Evolutionary conservation across 2,113 vertebrate species (phyloP).

Genomic region (Rhinolophus sinicus): DNA sequence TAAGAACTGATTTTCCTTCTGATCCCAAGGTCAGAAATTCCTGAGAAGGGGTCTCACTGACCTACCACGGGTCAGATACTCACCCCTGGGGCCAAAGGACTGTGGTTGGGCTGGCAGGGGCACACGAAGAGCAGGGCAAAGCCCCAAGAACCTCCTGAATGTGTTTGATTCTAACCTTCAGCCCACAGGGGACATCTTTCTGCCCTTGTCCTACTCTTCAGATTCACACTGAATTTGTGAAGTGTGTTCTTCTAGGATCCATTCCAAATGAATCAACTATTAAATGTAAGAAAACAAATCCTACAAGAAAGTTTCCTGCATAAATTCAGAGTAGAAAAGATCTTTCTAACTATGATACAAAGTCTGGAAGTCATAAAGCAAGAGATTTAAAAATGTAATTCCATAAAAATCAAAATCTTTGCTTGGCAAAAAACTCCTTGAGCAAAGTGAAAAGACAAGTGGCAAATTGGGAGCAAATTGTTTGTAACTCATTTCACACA

Average conservation of each 20-base stretch:
- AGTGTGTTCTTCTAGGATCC: neutral
- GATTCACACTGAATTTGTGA: neutral
- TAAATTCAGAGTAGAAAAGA: conserved; percentile 4
- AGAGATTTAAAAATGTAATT: conserved; percentile 10
- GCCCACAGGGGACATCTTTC: neutral
- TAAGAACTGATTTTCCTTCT: neutral
- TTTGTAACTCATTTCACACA: conserved; percentile 19
- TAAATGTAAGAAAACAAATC: neutral
- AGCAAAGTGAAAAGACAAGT: conserved; percentile 46
- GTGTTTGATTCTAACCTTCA: neutral
- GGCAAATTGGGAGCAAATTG: neutral
- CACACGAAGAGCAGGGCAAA: neutral
- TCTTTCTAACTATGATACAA: conserved; percentile 19
- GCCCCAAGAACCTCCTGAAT: neutral
- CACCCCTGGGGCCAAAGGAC: neutral
- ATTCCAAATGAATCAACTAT: conserved; percentile 14
- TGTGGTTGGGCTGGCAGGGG: neutral
- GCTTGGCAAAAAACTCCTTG: neutral
- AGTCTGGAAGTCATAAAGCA: neutral
- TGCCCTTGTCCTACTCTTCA: neutral
- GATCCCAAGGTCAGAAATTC: neutral
- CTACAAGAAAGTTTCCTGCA: neutral
- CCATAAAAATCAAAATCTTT: conserved; percentile 8
- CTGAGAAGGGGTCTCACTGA: neutral
- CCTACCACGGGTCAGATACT: neutral